Evolutionary conservation across 2,113 vertebrate species (phyloP).

Genomic region (Oenanthe oenanthe): DNA sequence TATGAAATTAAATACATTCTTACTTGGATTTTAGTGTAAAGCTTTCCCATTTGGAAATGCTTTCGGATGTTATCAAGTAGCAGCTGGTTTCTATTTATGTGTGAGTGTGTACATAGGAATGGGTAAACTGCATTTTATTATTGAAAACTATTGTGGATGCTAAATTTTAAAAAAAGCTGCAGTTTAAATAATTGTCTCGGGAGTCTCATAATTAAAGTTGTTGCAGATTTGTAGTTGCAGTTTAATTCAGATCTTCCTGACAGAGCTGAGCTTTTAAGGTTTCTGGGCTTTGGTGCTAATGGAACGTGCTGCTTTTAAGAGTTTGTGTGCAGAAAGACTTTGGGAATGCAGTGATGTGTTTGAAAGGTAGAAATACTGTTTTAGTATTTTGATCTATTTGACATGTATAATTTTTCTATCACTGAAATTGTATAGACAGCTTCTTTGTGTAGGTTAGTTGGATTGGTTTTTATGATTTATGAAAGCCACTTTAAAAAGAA

Average conservation of each 20-base stretch:
- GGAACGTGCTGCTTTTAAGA: background rate
- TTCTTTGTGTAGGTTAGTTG: constrained; percentile 55
- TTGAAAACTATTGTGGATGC: background rate
- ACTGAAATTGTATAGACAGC: constrained; percentile 36
- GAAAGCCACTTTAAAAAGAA: constrained; percentile 38
- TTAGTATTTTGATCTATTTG: constrained; percentile 50
- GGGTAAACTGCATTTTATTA: background rate
- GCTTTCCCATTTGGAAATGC: constrained; percentile 19
- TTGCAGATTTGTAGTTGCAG: background rate
- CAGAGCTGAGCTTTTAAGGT: background rate
- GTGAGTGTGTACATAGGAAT: background rate
- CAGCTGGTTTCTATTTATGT: constrained; percentile 3
- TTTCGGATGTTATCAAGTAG: constrained; percentile 11
- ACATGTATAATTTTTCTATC: constrained; percentile 42
- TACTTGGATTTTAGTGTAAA: background rate
- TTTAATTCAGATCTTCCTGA: background rate
- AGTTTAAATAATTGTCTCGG: background rate
- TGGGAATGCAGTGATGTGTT: constrained; percentile 21
- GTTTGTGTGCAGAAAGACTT: constrained; percentile 6
- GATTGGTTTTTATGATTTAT: constrained; percentile 67
- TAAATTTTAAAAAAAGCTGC: background rate
- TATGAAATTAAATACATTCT: background rate
- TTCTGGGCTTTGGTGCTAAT: background rate
- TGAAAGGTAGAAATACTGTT: constrained; percentile 58
- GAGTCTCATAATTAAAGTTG: background rate